Conservation (phyloP, 1,140 invertebrate species). For the Branchinecta lynchi region DNA sequence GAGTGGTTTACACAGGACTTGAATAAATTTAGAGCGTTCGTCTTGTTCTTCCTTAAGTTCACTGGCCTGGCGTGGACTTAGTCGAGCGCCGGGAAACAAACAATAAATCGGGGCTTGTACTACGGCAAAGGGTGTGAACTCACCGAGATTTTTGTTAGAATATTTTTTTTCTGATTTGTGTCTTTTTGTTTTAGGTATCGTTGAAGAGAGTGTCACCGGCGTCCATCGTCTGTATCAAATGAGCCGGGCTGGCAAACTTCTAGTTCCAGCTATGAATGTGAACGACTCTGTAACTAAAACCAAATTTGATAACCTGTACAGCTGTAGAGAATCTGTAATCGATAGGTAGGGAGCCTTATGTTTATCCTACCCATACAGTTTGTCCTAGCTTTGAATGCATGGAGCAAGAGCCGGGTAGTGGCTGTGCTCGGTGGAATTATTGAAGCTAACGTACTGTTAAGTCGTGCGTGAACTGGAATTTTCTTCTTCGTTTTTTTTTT, state of each 20-base stretch:
- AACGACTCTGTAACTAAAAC: conserved; percentile 98
- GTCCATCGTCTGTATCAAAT: conserved; percentile 92
- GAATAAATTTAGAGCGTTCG: too few relatives aligned
- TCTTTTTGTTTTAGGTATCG: conserved; percentile 54
- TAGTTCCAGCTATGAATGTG: conserved; percentile 97
- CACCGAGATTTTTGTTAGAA: too few relatives aligned
- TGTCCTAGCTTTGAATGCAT: not conserved
- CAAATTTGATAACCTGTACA: conserved; percentile 95
- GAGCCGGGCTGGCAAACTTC: conserved; percentile 81
- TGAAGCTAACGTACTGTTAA: too few relatives aligned
- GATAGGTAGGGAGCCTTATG: conserved; percentile 51
- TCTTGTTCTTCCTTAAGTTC: too few relatives aligned
- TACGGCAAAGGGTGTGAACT: too few relatives aligned
- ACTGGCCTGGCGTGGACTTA: too few relatives aligned
- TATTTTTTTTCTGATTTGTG: not conserved
- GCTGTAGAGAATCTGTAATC: conserved; percentile 72
- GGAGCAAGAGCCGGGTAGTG: not conserved
- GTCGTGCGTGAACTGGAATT: too few relatives aligned
- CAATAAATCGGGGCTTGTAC: too few relatives aligned
- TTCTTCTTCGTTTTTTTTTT: too few relatives aligned
- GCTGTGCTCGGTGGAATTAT: not conserved
- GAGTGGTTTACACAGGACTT: too few relatives aligned
- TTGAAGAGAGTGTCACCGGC: conserved; percentile 94
- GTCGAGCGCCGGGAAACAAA: too few relatives aligned
- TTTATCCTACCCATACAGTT: conserved; percentile 5